Evolutionary conservation across 2,113 vertebrate species (phyloP), one percentile per base, ranked within the genome.

Genomic region (Spizaetus ornatus): DNA sequence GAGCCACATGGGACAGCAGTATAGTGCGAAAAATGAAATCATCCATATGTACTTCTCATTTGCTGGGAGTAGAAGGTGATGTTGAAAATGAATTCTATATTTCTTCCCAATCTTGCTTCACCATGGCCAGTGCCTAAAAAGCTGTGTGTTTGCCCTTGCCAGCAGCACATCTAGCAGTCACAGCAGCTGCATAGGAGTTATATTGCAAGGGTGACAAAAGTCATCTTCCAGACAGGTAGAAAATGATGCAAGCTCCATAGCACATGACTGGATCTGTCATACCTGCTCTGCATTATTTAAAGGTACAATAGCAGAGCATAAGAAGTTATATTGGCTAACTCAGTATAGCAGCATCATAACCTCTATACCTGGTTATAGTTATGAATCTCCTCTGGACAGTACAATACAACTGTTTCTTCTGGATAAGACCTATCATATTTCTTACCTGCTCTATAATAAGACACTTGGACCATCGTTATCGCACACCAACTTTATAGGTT

Each of bases 51-150:
- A 5, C 42, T 70, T 77, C 59, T 89, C 92, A 50, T 94, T 95
- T 95, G 63, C 77, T 86, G 34, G 1, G 4, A 93, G 86, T 17
- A 88, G 83, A 92, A 80, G 77, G 62, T 86, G 88, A 93, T 90
- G 67, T 85, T 73, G 82, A 59, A 94, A 96, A 95, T 95, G 19
- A 95, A 95, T 93, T 95, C 82, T 74, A 0, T 88, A 70, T 95
- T 95, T 95, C 80, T 92, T 66, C 79, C 48, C 72, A 58, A 7
- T 79, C 91, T 86, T 81, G 69, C 32, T 77, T 94, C 52, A 86
- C 53, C 29, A 14, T 29, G 53, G 53, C 56, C 77, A 48, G 0
- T 56, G 32, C 77, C n/a, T 84, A 27, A 80, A 92, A 65, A 65
- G 50, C 59, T 20, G 29, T 27, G 31, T 40, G 59, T 76, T 94